Percentiles rank a stretch among this genome's conserved stretches.
Conservation (phyloP, 2,113 vertebrate species). For the Cyphomyrus discorhynchus region DNA sequence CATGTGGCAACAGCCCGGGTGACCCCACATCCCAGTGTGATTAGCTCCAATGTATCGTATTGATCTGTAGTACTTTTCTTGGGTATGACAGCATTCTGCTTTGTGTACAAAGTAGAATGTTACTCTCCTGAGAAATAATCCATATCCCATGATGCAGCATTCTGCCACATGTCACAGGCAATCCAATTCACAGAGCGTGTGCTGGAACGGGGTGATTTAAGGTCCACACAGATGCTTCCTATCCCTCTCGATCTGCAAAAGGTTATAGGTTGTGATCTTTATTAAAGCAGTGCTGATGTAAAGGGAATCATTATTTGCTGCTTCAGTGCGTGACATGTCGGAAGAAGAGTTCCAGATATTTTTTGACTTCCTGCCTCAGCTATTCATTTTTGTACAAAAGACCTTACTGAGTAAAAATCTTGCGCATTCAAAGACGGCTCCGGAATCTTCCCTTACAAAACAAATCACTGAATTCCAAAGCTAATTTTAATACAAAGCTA, state of each 20-base stretch:
- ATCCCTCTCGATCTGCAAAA: not conserved
- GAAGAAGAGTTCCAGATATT: not conserved
- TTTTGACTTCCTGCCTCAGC: not conserved
- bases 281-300: not conserved
- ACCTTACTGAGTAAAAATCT: not conserved
- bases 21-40: not conserved
- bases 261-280: not conserved
- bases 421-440: not conserved
- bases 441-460: not conserved
- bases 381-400: not conserved
- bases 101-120: not conserved
- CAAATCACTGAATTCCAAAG: not conserved
- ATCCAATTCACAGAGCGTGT: not conserved
- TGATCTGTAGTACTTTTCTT: not conserved
- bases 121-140: not conserved
- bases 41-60: not conserved
- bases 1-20: not conserved
- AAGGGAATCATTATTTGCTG: not conserved
- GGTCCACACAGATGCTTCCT: not conserved
- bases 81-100: not conserved
- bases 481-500: not conserved
- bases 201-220: not conserved
- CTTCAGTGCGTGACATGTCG: not conserved
- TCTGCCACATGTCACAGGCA: not conserved
- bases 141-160: not conserved